Evolutionary conservation across 2,113 vertebrate species (phyloP).

Genomic region (Glareola pratincola): DNA sequence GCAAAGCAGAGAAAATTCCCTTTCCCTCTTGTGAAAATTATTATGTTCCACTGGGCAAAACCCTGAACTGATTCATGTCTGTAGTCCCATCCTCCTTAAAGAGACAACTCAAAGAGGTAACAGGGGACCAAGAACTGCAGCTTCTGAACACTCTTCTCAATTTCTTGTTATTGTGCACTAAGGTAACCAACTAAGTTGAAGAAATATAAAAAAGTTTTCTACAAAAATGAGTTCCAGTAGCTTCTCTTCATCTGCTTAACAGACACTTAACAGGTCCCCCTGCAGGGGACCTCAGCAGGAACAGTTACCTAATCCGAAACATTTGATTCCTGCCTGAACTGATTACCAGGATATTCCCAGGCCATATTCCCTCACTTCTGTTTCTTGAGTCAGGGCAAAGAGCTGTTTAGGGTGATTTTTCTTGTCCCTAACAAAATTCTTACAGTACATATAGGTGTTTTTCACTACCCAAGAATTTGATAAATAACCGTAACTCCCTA

Average conservation of each 20-base stretch:
- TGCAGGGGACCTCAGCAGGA: neutral
- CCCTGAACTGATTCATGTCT: neutral
- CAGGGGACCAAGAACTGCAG: neutral
- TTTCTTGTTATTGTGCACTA: neutral
- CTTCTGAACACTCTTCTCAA: neutral
- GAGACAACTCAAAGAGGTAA: neutral
- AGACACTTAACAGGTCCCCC: neutral
- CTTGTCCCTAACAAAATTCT: neutral
- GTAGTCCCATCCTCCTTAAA: neutral
- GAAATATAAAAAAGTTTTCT: neutral
- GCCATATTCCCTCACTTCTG: neutral
- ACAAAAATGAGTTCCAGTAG: conserved; percentile 12
- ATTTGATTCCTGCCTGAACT: conserved; percentile 2
- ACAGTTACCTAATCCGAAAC: conserved; percentile 15
- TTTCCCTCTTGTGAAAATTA: neutral
- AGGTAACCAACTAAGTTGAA: neutral
- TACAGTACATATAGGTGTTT: neutral
- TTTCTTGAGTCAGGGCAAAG: neutral
- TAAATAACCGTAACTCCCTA: neutral
- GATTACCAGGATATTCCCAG: neutral
- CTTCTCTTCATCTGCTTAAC: conserved; percentile 8
- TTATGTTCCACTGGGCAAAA: neutral
- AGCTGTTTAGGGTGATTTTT: neutral
- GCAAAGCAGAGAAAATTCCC: neutral
- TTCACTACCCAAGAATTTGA: neutral